phyloP scores from a whole-genome alignment of 2,113 vertebrate species.

The Scatophagus argus region DNA sequence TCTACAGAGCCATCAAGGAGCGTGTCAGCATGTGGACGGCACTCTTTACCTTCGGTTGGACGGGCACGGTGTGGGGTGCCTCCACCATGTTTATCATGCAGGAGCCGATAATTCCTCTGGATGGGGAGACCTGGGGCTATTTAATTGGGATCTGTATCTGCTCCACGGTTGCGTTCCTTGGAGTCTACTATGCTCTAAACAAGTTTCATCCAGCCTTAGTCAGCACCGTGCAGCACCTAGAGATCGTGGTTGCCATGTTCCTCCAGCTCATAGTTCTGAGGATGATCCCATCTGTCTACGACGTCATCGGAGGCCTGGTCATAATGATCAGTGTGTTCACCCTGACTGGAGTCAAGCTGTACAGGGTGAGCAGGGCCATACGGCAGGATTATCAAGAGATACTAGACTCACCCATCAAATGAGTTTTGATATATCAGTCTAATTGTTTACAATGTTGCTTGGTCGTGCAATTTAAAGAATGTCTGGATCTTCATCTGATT shows the following conservation, averaged over 20 bases:
- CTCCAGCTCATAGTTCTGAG: constrained; percentile 94
- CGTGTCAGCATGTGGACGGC: constrained; percentile 99
- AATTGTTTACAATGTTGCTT: constrained; percentile 81
- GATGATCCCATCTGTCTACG: constrained; percentile 92
- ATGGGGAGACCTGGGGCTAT: constrained; percentile 97
- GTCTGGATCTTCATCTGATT: constrained; percentile 80
- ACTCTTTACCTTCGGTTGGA: constrained; percentile 98
- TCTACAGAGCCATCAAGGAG: constrained; percentile 96
- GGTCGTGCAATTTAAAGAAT: constrained; percentile 82
- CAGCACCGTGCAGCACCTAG: constrained; percentile 97
- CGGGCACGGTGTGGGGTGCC: constrained; percentile 94
- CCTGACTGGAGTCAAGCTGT: constrained; percentile 93
- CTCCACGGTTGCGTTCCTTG: constrained; percentile 97
- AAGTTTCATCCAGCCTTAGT: constrained; percentile 98
- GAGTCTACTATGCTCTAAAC: constrained; percentile 96
- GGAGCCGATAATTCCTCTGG: constrained; percentile 95
- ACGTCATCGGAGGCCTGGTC: constrained; percentile 90
- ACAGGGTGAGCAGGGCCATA: constrained; percentile 88
- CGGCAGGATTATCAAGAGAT: constrained; percentile 96
- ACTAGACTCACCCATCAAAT: constrained; percentile 95
- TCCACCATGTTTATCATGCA: constrained; percentile 99
- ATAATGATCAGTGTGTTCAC: constrained; percentile 96
- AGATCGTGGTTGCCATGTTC: constrained; percentile 96
- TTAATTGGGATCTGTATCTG: constrained; percentile 95
- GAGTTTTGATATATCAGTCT: constrained; percentile 71